Percentiles rank a stretch among this genome's conserved stretches.
These are phyloP conservation scores for Megalops atlanticus DNA, from an alignment of 2,113 vertebrate species.

Conservation along the genomic window DNA sequence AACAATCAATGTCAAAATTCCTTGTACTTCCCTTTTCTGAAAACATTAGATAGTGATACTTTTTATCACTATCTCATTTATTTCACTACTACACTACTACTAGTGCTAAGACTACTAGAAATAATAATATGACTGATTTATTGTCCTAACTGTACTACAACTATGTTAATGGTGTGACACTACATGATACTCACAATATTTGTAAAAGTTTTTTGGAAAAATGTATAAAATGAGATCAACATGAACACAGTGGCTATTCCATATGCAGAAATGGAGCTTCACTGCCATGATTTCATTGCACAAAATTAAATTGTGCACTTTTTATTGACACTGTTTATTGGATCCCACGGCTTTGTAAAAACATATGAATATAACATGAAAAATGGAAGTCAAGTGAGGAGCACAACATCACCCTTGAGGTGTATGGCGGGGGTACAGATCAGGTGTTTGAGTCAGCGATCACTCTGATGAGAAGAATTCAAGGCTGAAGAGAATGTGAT, in stretches of 20 bases:
- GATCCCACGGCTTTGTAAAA: not conserved
- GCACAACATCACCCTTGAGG: not conserved
- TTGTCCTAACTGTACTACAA: too few relatives aligned
- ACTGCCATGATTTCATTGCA: not conserved
- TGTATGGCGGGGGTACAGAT: not conserved
- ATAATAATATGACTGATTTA: too few relatives aligned
- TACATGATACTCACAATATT: too few relatives aligned
- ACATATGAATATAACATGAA: not conserved
- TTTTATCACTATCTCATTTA: too few relatives aligned
- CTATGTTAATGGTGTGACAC: too few relatives aligned
- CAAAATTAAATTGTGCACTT: not conserved
- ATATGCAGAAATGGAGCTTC: not conserved
- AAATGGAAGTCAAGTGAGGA: not conserved
- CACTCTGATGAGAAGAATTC: conserved; percentile 38
- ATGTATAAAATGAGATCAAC: not conserved
- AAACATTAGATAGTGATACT: too few relatives aligned
- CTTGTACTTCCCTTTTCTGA: too few relatives aligned
- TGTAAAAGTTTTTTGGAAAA: too few relatives aligned
- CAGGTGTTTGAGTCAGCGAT: conserved; percentile 45
- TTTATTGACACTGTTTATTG: not conserved
- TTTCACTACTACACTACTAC: too few relatives aligned
- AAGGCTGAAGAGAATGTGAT: conserved; percentile 51
- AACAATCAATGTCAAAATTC: too few relatives aligned
- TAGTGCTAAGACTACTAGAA: too few relatives aligned
- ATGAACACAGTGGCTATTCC: not conserved